Conservation (phyloP, 2,113 vertebrate species). For the Microtus pennsylvanicus region DNA sequence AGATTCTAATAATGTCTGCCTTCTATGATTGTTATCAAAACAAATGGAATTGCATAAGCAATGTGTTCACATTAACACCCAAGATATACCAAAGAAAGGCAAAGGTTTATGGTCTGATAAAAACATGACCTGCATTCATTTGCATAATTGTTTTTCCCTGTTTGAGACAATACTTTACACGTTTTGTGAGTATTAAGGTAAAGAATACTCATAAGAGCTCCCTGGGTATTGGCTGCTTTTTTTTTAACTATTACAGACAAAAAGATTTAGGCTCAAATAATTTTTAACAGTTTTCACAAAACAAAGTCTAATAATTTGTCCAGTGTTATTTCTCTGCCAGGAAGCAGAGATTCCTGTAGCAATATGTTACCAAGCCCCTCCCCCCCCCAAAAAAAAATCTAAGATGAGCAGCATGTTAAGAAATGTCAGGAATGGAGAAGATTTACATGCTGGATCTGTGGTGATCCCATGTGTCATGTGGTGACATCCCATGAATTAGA, state of each 20-base stretch:
- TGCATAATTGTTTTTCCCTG: neutral
- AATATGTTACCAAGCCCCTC: neutral
- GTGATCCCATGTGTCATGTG: no score
- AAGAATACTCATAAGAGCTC: neutral
- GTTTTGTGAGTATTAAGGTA: neutral
- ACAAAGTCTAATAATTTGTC: neutral
- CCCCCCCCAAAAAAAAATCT: neutral
- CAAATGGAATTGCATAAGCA: neutral
- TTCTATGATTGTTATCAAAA: neutral
- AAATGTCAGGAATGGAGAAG: constrained; percentile 1
- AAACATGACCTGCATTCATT: neutral
- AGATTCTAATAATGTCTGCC: neutral
- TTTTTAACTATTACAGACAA: neutral
- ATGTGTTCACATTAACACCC: neutral
- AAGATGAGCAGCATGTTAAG: neutral
- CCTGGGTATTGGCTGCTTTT: neutral
- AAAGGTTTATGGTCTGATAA: neutral
- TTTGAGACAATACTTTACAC: neutral
- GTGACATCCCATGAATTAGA: neutral
- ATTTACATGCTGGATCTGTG: neutral
- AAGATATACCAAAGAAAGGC: neutral
- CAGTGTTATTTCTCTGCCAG: constrained; percentile 36
- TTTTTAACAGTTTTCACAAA: neutral
- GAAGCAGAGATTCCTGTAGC: constrained; percentile 7
- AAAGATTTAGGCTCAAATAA: neutral